Evolutionary conservation across 2,797 vertebrate genomes (phyloP).

Genomic region (Myiothlypis chrysogaster): DNA sequence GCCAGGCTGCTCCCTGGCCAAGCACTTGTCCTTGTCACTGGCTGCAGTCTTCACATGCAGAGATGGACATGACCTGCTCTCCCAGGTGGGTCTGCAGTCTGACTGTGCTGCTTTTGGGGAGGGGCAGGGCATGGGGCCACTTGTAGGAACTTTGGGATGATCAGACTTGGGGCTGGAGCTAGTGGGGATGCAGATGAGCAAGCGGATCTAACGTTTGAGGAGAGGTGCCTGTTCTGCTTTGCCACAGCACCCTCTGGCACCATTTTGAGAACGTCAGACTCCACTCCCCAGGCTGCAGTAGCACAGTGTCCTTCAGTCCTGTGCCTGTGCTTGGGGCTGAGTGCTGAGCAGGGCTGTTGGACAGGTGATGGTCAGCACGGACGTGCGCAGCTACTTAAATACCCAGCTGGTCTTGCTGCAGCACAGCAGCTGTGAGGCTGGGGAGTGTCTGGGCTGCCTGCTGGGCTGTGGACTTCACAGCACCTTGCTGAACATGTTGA

Average conservation of each 20-base stretch:
- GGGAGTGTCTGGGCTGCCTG: background rate
- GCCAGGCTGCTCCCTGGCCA: background rate
- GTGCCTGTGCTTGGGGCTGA: background rate
- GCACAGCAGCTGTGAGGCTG: background rate
- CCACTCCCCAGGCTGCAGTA: background rate
- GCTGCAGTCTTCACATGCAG: background rate
- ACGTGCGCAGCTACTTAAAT: background rate
- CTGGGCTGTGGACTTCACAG: background rate
- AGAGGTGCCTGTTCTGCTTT: background rate
- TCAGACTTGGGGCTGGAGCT: background rate
- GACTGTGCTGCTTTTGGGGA: background rate
- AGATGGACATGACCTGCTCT: rapidly evolving
- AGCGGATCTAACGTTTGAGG: rapidly evolving
- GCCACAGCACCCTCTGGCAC: background rate
- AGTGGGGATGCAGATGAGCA: background rate
- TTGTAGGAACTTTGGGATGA: background rate
- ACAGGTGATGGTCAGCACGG: rapidly evolving
- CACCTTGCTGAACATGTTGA: background rate
- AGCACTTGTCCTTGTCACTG: background rate
- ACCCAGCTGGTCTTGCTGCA: rapidly evolving
- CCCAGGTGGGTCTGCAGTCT: background rate
- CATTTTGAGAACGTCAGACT: background rate
- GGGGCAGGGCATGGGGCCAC: rapidly evolving
- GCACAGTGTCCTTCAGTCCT: background rate
- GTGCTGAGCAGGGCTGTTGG: background rate